phyloP scores from a whole-genome alignment of 2,888 invertebrate species.

The Limenitis camilla region DNA sequence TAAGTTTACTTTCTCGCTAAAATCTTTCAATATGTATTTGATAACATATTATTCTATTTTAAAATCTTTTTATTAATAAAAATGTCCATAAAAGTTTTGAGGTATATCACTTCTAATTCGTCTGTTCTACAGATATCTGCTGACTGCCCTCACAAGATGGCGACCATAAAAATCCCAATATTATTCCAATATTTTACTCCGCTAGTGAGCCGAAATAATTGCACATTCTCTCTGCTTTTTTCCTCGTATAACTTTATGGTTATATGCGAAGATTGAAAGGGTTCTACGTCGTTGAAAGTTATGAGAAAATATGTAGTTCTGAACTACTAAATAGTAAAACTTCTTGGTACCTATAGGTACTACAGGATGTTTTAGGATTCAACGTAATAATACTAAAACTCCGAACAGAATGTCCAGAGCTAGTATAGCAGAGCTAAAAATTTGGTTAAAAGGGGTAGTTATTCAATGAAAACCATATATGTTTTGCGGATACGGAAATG shows the following conservation, averaged over 20 bases:
- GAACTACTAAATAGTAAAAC: background rate
- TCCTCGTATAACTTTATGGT: conserved; percentile 16
- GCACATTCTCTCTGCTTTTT: conserved; percentile 14
- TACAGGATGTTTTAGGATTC: too few relatives aligned
- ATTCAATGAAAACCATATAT: too few relatives aligned
- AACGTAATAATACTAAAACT: too few relatives aligned
- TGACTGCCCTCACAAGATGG: conserved; percentile 19
- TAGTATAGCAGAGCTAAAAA: too few relatives aligned
- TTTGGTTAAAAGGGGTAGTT: too few relatives aligned
- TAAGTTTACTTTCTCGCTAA: too few relatives aligned
- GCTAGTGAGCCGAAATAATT: conserved; percentile 25
- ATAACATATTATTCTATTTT: too few relatives aligned
- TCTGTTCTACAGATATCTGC: background rate
- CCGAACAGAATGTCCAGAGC: too few relatives aligned
- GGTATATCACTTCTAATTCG: background rate
- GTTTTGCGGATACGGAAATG: too few relatives aligned
- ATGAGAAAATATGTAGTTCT: background rate
- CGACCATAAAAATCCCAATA: conserved; percentile 25
- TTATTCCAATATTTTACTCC: conserved; percentile 25
- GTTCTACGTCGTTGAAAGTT: conserved; percentile 10
- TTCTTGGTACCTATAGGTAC: too few relatives aligned
- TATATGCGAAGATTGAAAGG: conserved; percentile 16
- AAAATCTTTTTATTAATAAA: background rate
- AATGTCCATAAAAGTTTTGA: background rate
- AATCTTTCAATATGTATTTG: too few relatives aligned